Evolutionary conservation across 2,888 invertebrate species (phyloP).

Genomic region (Harmothoe impar): DNA sequence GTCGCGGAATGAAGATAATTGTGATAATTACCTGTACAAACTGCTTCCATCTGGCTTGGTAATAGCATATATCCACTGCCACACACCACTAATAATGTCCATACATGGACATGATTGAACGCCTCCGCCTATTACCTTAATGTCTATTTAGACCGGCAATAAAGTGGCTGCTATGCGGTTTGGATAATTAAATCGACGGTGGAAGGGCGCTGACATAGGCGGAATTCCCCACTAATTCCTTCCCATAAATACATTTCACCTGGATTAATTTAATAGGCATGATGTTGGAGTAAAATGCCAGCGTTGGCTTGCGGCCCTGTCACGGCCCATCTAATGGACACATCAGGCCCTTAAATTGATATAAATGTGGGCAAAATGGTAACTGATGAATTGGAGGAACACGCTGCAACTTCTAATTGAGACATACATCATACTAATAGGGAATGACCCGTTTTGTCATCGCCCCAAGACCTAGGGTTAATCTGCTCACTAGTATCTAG

Average conservation of each 20-base stretch:
- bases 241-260: neutral
- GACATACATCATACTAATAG: constrained; percentile 18
- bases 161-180: constrained; percentile 7
- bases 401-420: neutral
- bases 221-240: neutral
- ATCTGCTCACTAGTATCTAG: too few relatives aligned
- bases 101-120: neutral
- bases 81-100: too few relatives aligned
- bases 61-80: too few relatives aligned
- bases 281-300: neutral
- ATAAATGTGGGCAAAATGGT: neutral
- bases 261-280: neutral
- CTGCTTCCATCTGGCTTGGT: too few relatives aligned
- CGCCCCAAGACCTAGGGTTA: neutral
- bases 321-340: constrained; percentile 11
- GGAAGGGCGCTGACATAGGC: constrained; percentile 19
- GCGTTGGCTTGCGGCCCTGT: neutral
- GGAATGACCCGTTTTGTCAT: constrained; percentile 9
- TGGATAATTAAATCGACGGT: neutral
- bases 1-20: too few relatives aligned
- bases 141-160: constrained; percentile 1
- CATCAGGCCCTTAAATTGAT: neutral
- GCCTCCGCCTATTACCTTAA: constrained; percentile 7
- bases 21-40: too few relatives aligned
- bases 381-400: constrained; percentile 1